Evolutionary conservation across 1,140 invertebrate species (phyloP), one percentile per base, ranked within the genome.

Genomic region (Stegodyphus mimosarum): DNA sequence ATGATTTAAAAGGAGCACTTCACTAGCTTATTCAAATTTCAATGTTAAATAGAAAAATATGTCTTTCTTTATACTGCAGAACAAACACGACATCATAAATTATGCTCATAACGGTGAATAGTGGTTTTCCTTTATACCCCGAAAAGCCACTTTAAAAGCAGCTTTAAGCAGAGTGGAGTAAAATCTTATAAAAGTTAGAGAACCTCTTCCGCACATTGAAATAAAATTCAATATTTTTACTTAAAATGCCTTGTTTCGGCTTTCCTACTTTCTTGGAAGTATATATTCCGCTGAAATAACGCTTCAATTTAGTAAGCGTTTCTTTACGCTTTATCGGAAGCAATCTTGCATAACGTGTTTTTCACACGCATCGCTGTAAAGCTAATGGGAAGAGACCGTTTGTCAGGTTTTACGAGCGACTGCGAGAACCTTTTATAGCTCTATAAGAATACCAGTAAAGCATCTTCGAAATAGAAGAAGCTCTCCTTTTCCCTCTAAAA

Each of bases 291-390:
- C 9, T 60, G 15, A 60, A 79, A 64, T 53, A 11, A n/a, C 50
- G 13, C 64, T 79, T 69, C 66, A 53, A 79, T 79, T 79, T 70
- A 67, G 76, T 67, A 63, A 53, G 49, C 33, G 64, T 79, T 70
- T 52, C 50, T 79, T 10, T 50, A 69, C 33, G 67, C 69, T 79
- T 79, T 79, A 79, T 79, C 66, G 66, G 18, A 69, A 52, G 76
- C 51, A 79, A 67, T 79, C 76, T 70, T 79, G 76, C 76, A 79
- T 70, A 70, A 70, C 76, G 49, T 79, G 76, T 53, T 79, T 79
- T 70, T 79, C 77, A 79, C 77, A 52, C 67, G 70, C 49, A 70
- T 67, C 67, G 64, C 53, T 70, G 67, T 79, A 79, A 79, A 79
- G 55, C 77, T 79, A 79, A 79, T 79, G 67, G 64, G 66, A 79